phyloP scores from a whole-genome alignment of 2,113 vertebrate genomes.

The Plecturocebus donacophilus region DNA sequence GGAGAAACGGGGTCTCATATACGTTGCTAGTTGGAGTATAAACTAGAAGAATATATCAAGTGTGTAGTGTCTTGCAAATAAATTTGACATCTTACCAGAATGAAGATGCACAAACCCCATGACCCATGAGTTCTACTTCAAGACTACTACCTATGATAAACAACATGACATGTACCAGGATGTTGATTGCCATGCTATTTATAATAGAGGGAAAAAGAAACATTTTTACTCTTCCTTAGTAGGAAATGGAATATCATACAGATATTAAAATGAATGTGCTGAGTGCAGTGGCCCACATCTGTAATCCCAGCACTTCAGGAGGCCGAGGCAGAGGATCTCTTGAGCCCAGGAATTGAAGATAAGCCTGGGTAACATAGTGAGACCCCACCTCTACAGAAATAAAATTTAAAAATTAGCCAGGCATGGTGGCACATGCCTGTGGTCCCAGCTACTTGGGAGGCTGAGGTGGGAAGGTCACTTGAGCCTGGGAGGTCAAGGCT shows the following conservation, averaged over 20 bases:
- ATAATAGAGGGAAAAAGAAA: neutral
- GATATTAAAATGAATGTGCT: neutral
- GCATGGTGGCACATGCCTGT: neutral
- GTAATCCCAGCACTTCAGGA: neutral
- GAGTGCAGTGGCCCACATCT: neutral
- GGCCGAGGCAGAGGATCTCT: neutral
- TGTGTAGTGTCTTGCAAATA: neutral
- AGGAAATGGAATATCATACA: neutral
- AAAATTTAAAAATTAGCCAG: neutral
- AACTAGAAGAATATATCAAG: neutral
- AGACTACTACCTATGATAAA: neutral
- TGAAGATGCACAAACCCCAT: neutral
- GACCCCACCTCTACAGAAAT: neutral
- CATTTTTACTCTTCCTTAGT: neutral
- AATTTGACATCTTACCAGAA: slow-evolving; percentile 1
- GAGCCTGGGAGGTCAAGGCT: neutral
- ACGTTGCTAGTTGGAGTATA: neutral
- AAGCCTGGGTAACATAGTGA: neutral
- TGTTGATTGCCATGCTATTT: neutral
- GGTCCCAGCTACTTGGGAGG: neutral
- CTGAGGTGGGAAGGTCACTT: neutral
- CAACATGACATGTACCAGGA: neutral
- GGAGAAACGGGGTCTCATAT: neutral
- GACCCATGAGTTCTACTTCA: neutral
- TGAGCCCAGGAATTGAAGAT: neutral